phyloP scores from a whole-genome alignment of 1,140 invertebrate species.

The Hesperophylax magnus region DNA sequence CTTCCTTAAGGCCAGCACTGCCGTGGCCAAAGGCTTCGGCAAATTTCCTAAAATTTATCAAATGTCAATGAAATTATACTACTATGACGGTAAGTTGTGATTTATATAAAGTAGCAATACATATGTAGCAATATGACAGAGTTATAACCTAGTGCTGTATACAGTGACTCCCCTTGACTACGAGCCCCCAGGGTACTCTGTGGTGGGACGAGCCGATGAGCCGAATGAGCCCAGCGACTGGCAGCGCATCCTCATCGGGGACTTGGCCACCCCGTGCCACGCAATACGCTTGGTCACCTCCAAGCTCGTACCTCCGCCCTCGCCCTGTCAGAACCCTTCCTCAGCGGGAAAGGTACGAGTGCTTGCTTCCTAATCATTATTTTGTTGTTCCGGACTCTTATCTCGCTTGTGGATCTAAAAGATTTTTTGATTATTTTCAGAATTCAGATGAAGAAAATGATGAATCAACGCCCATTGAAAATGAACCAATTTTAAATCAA shows the following conservation, averaged over 20 bases:
- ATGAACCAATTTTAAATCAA: no score
- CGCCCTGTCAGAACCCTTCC: no score
- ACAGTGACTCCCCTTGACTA: not conserved
- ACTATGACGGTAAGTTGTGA: not conserved
- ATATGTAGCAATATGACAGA: no score
- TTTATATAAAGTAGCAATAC: not conserved
- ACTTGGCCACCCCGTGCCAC: not conserved
- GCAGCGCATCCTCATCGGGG: not conserved
- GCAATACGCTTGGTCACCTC: not conserved
- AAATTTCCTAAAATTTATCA: not conserved
- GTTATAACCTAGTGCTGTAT: no score
- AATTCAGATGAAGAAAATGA: no score
- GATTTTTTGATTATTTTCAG: no score
- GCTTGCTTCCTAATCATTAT: no score
- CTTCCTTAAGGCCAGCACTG: no score
- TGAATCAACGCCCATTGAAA: no score
- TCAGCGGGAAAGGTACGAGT: no score
- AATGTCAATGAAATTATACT: not conserved
- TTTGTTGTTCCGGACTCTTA: no score
- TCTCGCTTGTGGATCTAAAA: no score
- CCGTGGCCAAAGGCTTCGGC: not conserved
- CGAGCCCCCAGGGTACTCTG: not conserved
- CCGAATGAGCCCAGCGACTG: not conserved
- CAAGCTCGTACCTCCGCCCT: not conserved
- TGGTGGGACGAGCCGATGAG: not conserved